Conservation (phyloP, 2,888 invertebrate species). For the Melanostoma mellinum region DNA sequence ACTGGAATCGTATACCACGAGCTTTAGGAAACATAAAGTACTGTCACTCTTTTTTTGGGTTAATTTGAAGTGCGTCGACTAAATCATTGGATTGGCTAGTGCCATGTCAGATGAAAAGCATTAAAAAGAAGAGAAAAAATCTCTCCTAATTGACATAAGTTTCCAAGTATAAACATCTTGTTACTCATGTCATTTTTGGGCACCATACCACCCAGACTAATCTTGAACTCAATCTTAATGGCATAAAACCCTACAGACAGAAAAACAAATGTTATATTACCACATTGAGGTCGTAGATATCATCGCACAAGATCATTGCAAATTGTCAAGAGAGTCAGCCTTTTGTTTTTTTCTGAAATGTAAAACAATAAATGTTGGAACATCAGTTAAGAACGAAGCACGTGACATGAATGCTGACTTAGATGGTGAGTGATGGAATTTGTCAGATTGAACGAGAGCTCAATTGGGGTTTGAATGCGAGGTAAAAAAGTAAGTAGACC, state of each 20-base stretch:
- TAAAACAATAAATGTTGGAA: slow-evolving; percentile 70
- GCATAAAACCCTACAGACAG: slow-evolving; percentile 32
- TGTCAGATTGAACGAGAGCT: too few species aligned
- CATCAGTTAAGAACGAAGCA: slow-evolving; percentile 67
- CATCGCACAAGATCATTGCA: slow-evolving; percentile 65
- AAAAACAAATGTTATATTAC: slow-evolving; percentile 17
- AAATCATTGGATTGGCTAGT: not conserved
- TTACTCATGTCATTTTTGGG: slow-evolving; percentile 36
- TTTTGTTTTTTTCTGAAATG: slow-evolving; percentile 66
- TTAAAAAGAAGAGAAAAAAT: not conserved
- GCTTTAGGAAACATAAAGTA: too few species aligned
- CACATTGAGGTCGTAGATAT: slow-evolving; percentile 44
- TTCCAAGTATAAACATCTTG: slow-evolving; percentile 61
- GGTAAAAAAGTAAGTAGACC: too few species aligned
- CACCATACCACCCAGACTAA: slow-evolving; percentile 69
- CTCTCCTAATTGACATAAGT: slow-evolving; percentile 56
- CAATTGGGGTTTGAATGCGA: too few species aligned
- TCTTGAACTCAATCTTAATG: slow-evolving; percentile 66
- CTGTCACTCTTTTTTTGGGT: too few species aligned
- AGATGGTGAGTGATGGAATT: slow-evolving; percentile 58
- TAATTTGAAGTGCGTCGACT: too few species aligned
- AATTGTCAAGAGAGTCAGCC: slow-evolving; percentile 61
- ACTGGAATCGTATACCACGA: too few species aligned
- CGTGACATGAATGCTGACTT: slow-evolving; percentile 64
- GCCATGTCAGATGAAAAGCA: not conserved